Evolutionary conservation across 2,113 vertebrate species (phyloP).

Genomic region (Microcebus murinus): DNA sequence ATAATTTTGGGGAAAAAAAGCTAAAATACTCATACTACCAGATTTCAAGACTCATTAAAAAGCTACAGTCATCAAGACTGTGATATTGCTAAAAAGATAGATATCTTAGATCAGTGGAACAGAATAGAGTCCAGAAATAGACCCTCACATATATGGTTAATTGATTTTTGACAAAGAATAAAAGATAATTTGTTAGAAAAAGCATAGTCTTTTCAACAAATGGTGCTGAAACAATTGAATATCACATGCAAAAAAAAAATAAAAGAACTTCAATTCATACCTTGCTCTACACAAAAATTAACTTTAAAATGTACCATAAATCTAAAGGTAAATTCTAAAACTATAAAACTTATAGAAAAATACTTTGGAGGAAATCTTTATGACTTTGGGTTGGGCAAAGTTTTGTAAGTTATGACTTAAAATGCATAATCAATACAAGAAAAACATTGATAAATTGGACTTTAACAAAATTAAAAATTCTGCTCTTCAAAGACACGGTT

Average conservation of each 20-base stretch:
- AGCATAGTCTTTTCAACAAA: background rate
- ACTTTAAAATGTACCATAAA: slow-evolving; percentile 4
- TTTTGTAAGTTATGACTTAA: background rate
- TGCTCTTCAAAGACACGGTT: background rate
- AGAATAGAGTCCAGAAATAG: background rate
- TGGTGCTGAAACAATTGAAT: background rate
- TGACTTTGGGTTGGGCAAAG: background rate
- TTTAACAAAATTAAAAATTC: slow-evolving; percentile 15
- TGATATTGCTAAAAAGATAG: background rate
- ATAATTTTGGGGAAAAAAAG: slow-evolving; percentile 22
- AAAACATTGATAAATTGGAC: background rate
- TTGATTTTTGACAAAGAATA: background rate
- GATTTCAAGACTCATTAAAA: background rate
- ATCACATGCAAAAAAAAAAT: background rate
- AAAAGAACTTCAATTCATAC: background rate
- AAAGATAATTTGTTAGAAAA: background rate
- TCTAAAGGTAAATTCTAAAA: slow-evolving; percentile 19
- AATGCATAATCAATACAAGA: background rate
- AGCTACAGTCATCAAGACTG: background rate
- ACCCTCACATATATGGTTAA: background rate
- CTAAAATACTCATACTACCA: background rate
- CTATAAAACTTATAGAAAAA: background rate
- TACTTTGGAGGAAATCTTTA: background rate
- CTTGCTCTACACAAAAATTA: background rate
- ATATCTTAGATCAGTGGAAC: background rate